Conservation (phyloP, 2,888 invertebrate species). For the Phlogophora meticulosa region DNA sequence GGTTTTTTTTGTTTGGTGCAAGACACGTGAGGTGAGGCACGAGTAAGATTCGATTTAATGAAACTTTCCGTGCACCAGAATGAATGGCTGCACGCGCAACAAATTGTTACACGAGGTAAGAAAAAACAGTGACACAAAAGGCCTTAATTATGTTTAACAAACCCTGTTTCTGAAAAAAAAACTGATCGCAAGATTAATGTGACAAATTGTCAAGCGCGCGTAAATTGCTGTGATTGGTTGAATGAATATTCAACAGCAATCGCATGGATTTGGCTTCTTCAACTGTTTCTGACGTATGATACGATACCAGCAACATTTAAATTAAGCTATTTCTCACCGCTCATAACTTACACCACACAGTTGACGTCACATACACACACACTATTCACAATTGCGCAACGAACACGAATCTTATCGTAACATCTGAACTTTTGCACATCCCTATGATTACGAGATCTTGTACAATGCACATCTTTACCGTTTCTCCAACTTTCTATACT, state of each 20-base stretch:
- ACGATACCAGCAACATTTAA: not conserved
- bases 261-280: no score
- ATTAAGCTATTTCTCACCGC: constrained; percentile 3
- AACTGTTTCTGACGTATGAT: not conserved
- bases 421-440: constrained; percentile 82
- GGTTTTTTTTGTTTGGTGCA: constrained; percentile 66
- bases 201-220: no score
- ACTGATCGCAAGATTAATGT: no score
- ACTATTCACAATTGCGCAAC: constrained; percentile 73
- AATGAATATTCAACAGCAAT: no score
- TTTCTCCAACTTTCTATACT: constrained; percentile 49
- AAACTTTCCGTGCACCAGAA: constrained; percentile 8
- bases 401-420: constrained; percentile 78
- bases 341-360: constrained; percentile 48
- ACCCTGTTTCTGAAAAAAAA: no score
- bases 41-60: constrained; percentile 24
- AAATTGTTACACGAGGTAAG: not conserved
- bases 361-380: constrained; percentile 43
- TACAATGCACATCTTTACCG: constrained; percentile 53
- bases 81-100: not conserved
- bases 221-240: no score
- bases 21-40: constrained; percentile 45
- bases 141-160: not conserved
- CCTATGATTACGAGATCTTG: constrained; percentile 63
- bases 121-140: not conserved